These are phyloP conservation scores for Gallinago solitaria DNA, from an alignment of 2,797 vertebrate species.

Conservation along the genomic window DNA sequence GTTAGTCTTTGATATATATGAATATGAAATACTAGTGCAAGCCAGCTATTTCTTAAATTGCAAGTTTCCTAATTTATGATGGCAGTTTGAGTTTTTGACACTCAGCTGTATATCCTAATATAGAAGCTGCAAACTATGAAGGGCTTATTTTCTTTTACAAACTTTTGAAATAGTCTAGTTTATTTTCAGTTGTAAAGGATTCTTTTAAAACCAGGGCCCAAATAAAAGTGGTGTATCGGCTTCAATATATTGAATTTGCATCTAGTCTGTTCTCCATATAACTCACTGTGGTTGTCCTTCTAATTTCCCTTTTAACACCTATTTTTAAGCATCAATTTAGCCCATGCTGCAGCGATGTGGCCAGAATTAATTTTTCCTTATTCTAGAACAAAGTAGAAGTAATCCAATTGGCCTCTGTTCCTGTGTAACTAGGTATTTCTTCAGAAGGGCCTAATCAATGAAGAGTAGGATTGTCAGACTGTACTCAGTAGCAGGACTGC, in stretches of 20 bases:
- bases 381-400: background rate
- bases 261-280: background rate
- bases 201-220: background rate
- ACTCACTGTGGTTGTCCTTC: background rate
- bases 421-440: background rate
- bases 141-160: background rate
- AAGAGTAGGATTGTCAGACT: background rate
- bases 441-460: background rate
- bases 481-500: background rate
- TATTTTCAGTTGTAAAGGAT: background rate
- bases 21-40: background rate
- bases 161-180: background rate
- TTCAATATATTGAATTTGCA: background rate
- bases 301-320: background rate
- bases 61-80: background rate
- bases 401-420: background rate
- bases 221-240: background rate
- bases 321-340: background rate
- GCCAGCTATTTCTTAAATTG: background rate
- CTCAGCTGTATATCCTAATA: background rate
- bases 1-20: background rate
- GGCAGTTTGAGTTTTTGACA: background rate
- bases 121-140: background rate
- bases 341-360: background rate
- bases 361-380: background rate